These are phyloP conservation scores for Arion vulgaris DNA, from an alignment of 1,140 invertebrate genomes.

Conservation along the genomic window DNA sequence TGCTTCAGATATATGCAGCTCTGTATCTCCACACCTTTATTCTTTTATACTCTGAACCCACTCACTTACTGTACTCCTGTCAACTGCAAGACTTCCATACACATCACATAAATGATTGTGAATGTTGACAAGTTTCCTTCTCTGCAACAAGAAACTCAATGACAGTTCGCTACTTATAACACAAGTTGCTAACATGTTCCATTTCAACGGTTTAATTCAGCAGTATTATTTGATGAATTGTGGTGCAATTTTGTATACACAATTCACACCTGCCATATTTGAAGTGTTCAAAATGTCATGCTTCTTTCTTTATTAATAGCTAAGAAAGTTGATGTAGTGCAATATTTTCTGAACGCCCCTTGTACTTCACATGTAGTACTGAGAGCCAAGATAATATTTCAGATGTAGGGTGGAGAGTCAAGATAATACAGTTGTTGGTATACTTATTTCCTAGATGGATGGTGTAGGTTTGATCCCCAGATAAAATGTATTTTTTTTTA, in stretches of 20 bases:
- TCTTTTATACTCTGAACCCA: neutral
- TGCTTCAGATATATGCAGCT: neutral
- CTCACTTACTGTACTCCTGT: neutral
- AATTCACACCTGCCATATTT: neutral
- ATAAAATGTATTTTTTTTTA: too few relatives aligned
- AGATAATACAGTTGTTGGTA: too few relatives aligned
- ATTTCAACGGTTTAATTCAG: neutral
- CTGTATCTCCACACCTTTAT: neutral
- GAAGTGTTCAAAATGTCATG: neutral
- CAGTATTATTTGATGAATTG: neutral
- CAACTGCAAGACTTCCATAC: neutral
- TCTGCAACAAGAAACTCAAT: neutral
- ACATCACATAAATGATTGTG: constrained; percentile 1
- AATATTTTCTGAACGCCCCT: neutral
- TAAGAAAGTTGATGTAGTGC: neutral
- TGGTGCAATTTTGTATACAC: neutral
- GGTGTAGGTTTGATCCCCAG: too few relatives aligned
- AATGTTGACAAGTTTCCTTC: neutral
- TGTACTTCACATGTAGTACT: too few relatives aligned
- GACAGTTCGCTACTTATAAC: neutral
- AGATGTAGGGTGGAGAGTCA: too few relatives aligned
- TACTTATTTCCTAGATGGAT: too few relatives aligned
- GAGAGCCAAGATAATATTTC: too few relatives aligned
- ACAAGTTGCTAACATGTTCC: neutral
- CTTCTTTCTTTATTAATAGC: neutral